These are phyloP conservation scores for Microtus montanus DNA, from an alignment of 2,113 vertebrate species.

Conservation along the genomic window DNA sequence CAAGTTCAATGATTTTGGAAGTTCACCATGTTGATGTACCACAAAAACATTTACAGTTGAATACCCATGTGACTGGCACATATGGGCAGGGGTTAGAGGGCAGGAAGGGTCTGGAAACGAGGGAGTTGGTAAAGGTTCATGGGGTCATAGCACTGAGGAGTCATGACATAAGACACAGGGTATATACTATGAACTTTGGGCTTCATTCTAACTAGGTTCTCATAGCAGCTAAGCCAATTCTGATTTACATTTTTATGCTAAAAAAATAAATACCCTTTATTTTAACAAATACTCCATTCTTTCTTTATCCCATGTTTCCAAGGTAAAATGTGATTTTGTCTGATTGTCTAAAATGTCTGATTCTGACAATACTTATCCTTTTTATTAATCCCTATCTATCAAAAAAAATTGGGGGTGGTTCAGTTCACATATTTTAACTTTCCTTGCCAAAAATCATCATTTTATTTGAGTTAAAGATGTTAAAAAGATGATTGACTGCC, in stretches of 20 bases:
- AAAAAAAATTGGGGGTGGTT: neutral
- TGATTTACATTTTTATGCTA: neutral
- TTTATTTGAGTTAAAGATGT: constrained; percentile 31
- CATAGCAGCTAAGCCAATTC: neutral
- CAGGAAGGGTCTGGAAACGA: neutral
- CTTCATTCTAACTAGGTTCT: neutral
- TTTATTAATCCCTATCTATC: constrained; percentile 12
- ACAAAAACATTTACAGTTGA: neutral
- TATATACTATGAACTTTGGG: neutral
- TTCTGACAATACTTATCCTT: constrained; percentile 5
- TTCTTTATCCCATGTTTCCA: neutral
- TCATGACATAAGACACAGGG: neutral
- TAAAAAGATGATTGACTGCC: neutral
- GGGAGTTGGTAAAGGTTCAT: neutral
- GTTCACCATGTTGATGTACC: neutral
- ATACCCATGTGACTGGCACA: accelerated
- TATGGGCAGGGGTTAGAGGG: accelerated
- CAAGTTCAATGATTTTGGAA: neutral
- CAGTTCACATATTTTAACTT: constrained; percentile 43
- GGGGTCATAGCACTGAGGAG: neutral
- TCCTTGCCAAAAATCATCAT: neutral
- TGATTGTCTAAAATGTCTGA: neutral
- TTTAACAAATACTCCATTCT: neutral
- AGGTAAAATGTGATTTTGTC: constrained; percentile 2
- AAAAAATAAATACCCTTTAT: neutral